These are phyloP conservation scores for Tigriopus japonicus DNA, from an alignment of 1,140 invertebrate species.

Conservation along the genomic window DNA sequence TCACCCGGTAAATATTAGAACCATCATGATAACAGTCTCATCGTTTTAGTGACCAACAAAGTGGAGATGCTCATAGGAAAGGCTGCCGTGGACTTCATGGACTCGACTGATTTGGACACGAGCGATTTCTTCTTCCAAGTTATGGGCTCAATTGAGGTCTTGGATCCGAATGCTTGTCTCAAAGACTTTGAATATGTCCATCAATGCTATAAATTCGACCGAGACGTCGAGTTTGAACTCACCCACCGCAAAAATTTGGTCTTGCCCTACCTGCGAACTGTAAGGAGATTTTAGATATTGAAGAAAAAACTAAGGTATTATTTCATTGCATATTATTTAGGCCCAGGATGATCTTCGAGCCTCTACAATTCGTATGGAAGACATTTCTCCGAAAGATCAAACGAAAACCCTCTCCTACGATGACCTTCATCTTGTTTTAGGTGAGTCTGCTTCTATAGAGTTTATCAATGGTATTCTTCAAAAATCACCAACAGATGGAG, in stretches of 20 bases:
- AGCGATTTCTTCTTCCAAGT: constrained; percentile 35
- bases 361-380: constrained; percentile 8
- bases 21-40: too few relatives aligned
- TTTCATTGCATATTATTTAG: constrained; percentile 16
- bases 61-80: not conserved
- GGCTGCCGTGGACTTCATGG: constrained; percentile 8
- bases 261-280: constrained; percentile 42
- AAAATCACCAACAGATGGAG: too few relatives aligned
- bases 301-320: constrained; percentile 14
- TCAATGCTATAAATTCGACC: constrained; percentile 77
- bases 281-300: constrained; percentile 27
- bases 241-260: constrained; percentile 43
- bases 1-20: too few relatives aligned
- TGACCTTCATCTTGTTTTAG: constrained; percentile 17
- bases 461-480: too few relatives aligned
- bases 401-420: constrained; percentile 15
- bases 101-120: constrained; percentile 19
- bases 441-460: too few relatives aligned
- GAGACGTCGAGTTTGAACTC: constrained; percentile 58
- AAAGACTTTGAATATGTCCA: constrained; percentile 83
- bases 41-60: not conserved
- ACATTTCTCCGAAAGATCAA: constrained; percentile 3
- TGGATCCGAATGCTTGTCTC: constrained; percentile 34
- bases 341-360: constrained; percentile 14
- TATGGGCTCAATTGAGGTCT: constrained; percentile 57